Base-by-base conservation (phyloP, 2,797 vertebrate species). In the Clarias fuscus region DNA sequence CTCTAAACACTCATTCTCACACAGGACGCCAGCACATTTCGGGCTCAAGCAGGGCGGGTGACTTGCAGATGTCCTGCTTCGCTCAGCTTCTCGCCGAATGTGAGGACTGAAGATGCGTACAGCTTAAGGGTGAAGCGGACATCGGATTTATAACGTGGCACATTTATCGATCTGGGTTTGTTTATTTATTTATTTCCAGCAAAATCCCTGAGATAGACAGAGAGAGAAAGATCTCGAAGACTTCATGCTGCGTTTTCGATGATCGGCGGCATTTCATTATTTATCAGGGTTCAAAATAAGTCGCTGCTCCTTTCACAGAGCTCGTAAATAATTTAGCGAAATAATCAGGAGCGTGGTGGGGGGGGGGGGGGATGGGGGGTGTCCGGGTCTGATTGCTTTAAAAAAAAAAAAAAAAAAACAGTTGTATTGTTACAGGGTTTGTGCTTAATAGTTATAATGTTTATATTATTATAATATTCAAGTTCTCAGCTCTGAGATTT, bases 151-250 rank as follows among this genome's bases (percentile, higher is more conserved):
- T 7, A 18, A 4, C 5, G 71, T 84, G 59, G 71, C 30, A 62
- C 33, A 3, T n/a, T 59, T 40, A 71, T 17, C 30, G 7, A 40
- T 14, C 2, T 1, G 62, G 65, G 72, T 75, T 40, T 43, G 53
- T 56, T 56, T 14, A 56, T 56, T 20, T 24, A 8, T 2, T 33
- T 8, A 56, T 56, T 75, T 61, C 30, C 27, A 81, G 79, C 58
- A n/a, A 72, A 82, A 27, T 91, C 88, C 90, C 90, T 90, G 90
- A 91, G 89, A 90, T 85, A 83, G 87, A 82, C 48, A 79, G 5
- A 68, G 85, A n/a, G 27, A 79, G 20, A 2, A n/a, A 20, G 62
- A 67, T 7, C 43, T 24, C 14, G 22, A n/a, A 43, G 37, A 64
- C 59, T 64, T 13, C 37, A 48, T 65, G 37, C 37, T 7, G 78